Evolutionary conservation across 1,140 invertebrate species (phyloP), one percentile per base, ranked within the genome.

Genomic region (Euura saliciscinereae): DNA sequence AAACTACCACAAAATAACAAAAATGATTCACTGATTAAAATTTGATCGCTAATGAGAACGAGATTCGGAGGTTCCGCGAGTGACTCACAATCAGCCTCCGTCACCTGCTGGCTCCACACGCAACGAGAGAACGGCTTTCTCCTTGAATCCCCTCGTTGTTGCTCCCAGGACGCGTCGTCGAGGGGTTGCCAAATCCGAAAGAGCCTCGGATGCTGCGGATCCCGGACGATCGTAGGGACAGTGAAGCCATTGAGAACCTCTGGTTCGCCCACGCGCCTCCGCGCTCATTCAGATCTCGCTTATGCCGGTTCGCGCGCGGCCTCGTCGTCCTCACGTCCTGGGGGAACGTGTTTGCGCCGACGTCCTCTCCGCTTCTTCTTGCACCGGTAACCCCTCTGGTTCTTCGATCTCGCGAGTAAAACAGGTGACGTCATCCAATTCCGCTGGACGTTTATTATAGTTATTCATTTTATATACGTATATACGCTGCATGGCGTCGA

Each of bases 1-100:
- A 28, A 28, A 28, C 28, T 28, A 28, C 28, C 28, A 28, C 28
- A 28, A 28, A 28, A 28, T 28, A 28, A 28, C 28, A 28, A 28
- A 0, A 28, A 28, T 28, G 28, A 28, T 28, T 28, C 28, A 28
- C 28, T 28, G 28, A 28, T 28, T 28, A 28, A 28, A 28, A 28
- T 28, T 28, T 28, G 28, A 28, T 28, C 28, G 51, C 13, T 8
- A 59, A 59, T 6, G 51, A 59, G 6, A 59, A 11, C 6, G 13
- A 59, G 51, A 59, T 59, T 59, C 13, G 51, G 51, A 59, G 51
- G 51, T 59, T 59, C 51, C 51, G 51, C 51, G 51, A 59, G 13
- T 59, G 51, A 59, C 51, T 59, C 51, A 59, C 13, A 8, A n/a
- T n/a, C 3, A 59, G 51, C 13, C 51, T 59, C 51, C 51, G 51